Evolutionary conservation across 2,888 invertebrate species (phyloP), one percentile per base, ranked within the genome.

Genomic region (Hydriomena furcata): DNA sequence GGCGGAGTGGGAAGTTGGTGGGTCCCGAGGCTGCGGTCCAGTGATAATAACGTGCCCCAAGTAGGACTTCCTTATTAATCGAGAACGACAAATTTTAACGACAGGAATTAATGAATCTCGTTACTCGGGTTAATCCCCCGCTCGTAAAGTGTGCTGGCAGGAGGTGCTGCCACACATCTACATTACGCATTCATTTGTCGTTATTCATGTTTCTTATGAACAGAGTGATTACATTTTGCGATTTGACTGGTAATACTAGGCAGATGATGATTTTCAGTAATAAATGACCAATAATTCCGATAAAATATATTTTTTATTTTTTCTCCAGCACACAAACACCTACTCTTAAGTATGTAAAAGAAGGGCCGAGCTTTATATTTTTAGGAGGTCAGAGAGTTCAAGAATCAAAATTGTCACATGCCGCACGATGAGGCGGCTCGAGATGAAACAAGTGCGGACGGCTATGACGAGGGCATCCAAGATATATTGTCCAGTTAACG

Each of bases 11-110:
- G 82, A 89, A 89, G 89, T 88, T 89, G 84, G 83, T 79, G 78
- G 76, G 77, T 75, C 80, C 71, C 72, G 71, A 70, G 73, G 73
- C 79, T 82, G 87, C 82, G 88, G 89, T 85, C 84, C 76, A 80
- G 79, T 82, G 88, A 86, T 87, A 90, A 90, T 90, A 90, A 90
- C 87, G 84, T 84, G 72, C 74, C 79, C 44, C 79, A 74, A 77
- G 76, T 75, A 81, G 81, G 85, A 80, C 85, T 83, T 88, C 88
- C 89, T 91, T 91, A 91, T 91, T 91, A 91, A 91, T 91, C 88
- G 91, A 87, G 89, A 88, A 91, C 91, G 90, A 91, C 91, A 91
- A 91, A 91, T 91, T 91, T 91, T 91, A 91, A 91, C 91, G 91
- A 91, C 91, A 91, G 89, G 90, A 91, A 91, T 91, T 91, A 91